Evolutionary conservation across 2,113 vertebrate genomes (phyloP), one percentile per base, ranked within the genome.

Genomic region (Lagopus leucura): DNA sequence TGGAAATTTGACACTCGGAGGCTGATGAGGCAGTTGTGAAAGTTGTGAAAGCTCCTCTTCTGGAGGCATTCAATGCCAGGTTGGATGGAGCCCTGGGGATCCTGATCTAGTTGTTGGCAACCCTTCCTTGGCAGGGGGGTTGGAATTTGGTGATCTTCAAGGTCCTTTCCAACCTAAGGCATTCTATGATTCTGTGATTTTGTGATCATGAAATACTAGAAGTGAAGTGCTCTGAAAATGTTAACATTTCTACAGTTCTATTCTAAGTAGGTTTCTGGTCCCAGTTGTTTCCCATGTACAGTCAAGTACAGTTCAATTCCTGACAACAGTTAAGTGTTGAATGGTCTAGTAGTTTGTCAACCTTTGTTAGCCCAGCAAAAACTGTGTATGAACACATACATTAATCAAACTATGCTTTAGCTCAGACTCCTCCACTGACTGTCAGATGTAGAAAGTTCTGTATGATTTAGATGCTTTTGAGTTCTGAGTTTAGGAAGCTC

Each of bases 181-280:
- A 15, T 54, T 52, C 52, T 28, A 28, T 54, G 52, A 54, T 52
- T 52, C 25, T 52, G 4, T 52, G 50, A 52, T 54, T 28, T 28
- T 25, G 25, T 28, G 52, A 54, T 38, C 78, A 57, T 28, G 21
- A 61, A 82, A 61, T 58, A 21, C 45, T n/a, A 50, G n/a, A 70
- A 50, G n/a, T 34, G 22, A 34, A 24, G 8, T 70, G 24, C 67
- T 70, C n/a, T 70, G 17, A 38, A 24, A 27, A 27, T 58, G 32
- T 34, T 45, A 45, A 11, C 1, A 70, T 85, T 67, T 55, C n/a
- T 55, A 65, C 58, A 90, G 18, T 5, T 0, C 0, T 50, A 11
- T 40, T 1, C 11, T 74, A 47, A 69, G 47, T 21, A 43, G 13
- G 13, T 47, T 86, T 9, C 7, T 48, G 15, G 8, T 47, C 17